Evolutionary conservation across 2,113 vertebrate genomes (phyloP), one percentile per base, ranked within the genome.

Genomic region (Garra rufa): DNA sequence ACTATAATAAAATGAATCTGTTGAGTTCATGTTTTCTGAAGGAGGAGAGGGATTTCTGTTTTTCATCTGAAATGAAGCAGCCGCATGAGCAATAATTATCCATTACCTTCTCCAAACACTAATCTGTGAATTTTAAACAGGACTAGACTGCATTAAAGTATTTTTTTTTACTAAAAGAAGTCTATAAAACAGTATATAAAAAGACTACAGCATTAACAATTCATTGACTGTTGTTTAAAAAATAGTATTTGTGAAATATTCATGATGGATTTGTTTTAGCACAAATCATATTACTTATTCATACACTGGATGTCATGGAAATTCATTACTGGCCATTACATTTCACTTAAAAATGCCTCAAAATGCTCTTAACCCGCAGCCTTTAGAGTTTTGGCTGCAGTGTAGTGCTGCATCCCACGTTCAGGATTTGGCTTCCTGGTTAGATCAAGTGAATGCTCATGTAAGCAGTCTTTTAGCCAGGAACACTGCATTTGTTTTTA

Each of bases 191-290:
- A 30, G 14, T 86, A 63, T 76, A 46, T 80, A 43, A 48, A 9
- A 87, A 43, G 78, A 26, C 83, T 28, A 73, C 73, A 77, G 59
- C 88, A 90, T 91, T 61, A 91, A 91, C 74, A 85, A 91, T 92
- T 91, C 74, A 89, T 28, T 48, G 81, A 69, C 67, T 82, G 59
- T 63, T 21, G 6, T 88, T 88, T 61, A 84, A 70, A 83, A 85
- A 89, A 83, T 88, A 91, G 77, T 87, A 77, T 80, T 81, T 55
- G 80, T 92, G 74, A 91, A 94, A 92, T 91, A 92, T 93, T 93
- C 83, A 93, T 91, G 61, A 82, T 84, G 38, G 81, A 83, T 85
- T 90, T 89, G 83, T 90, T 79, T 65, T 83, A 74, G 84, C 76
- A 88, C 38, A 48, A 86, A 88, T 83, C 30, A 17, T 44, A 17